Evolutionary conservation across 2,113 vertebrate species (phyloP).

Genomic region (Platycercus adscitus): DNA sequence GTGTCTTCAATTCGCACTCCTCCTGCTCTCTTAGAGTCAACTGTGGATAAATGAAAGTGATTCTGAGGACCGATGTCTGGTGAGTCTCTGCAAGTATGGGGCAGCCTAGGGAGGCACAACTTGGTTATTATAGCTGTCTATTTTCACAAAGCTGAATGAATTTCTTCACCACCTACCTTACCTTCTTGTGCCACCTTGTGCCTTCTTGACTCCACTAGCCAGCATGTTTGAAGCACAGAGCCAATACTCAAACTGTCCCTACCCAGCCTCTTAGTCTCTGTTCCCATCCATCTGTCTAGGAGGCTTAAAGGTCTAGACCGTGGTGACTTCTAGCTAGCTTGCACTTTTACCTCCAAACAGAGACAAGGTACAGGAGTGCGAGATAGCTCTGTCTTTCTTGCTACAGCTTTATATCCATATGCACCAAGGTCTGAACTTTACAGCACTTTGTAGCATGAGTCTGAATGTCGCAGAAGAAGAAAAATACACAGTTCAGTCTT

Average conservation of each 20-base stretch:
- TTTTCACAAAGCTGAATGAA: not conserved
- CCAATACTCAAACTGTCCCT: not conserved
- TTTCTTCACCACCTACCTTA: not conserved
- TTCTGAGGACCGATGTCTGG: not conserved
- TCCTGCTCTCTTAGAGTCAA: not conserved
- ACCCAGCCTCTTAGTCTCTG: not conserved
- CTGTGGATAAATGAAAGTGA: not conserved
- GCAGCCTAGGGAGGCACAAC: not conserved
- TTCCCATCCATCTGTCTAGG: not conserved
- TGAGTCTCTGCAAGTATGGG: not conserved
- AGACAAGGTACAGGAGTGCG: not conserved
- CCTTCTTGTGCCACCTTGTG: not conserved
- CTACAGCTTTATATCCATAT: not conserved
- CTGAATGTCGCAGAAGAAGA: not conserved
- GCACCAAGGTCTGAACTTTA: not conserved
- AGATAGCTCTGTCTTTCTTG: not conserved
- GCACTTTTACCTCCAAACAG: not conserved
- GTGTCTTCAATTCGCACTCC: not conserved
- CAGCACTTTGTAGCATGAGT: not conserved
- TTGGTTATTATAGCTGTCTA: not conserved
- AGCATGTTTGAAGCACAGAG: not conserved
- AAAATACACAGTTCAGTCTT: not conserved
- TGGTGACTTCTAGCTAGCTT: not conserved
- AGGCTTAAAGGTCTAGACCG: not conserved
- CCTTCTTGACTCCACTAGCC: not conserved